phyloP scores from a whole-genome alignment of 2,113 vertebrate species.

The rabbit (Oryctolagus cuniculus) region mOryCun1.1 NC_091440.1:83006501-83007000 shows the following conservation, averaged over 20 bases:
- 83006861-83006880: conserved; percentile 45
- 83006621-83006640: not conserved
- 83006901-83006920: not conserved
- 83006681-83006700: not conserved
- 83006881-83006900: conserved; percentile 24
- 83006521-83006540: not conserved
- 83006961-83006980: not conserved
- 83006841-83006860: conserved; percentile 1
- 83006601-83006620: fast-evolving
- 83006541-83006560: not conserved
- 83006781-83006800: not conserved
- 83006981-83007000: not conserved
- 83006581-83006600: not conserved
- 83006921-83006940: not conserved
- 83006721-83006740: not conserved
- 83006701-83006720: not conserved
- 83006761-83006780: not conserved
- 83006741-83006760: not conserved
- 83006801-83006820: conserved; percentile 33
- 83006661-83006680: not conserved
- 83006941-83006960: not conserved
- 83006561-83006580: not conserved
- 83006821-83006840: conserved; percentile 63
- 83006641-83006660: not conserved
- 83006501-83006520: not conserved